These are phyloP conservation scores for Goniozus legneri DNA, from an alignment of 1,140 invertebrate species.

Conservation along the genomic window DNA sequence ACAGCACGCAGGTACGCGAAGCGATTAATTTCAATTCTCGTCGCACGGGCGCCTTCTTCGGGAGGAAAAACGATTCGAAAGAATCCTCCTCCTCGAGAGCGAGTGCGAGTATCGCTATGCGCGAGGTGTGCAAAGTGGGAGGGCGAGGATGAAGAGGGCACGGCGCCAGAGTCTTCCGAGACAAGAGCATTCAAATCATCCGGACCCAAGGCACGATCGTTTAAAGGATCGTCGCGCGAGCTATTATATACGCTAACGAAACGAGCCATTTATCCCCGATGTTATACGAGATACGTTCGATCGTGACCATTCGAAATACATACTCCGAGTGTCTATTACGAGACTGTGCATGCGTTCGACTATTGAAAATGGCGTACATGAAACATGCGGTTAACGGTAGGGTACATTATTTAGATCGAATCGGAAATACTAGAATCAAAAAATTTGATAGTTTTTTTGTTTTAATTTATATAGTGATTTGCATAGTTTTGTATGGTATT, in stretches of 20 bases:
- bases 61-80: slow-evolving; percentile 14
- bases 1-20: neutral
- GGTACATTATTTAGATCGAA: too few relatives aligned
- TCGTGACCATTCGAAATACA: too few relatives aligned
- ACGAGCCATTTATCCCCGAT: neutral
- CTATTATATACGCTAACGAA: slow-evolving; percentile 22
- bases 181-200: slow-evolving; percentile 20
- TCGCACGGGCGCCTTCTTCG: slow-evolving; percentile 24
- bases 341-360: too few relatives aligned
- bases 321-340: too few relatives aligned
- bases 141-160: neutral
- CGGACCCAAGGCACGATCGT: slow-evolving; percentile 17
- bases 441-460: too few relatives aligned
- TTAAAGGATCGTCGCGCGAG: slow-evolving; percentile 6
- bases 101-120: neutral
- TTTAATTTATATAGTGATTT: too few relatives aligned
- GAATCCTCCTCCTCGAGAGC: slow-evolving; percentile 15
- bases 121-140: neutral
- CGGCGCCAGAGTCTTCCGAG: slow-evolving; percentile 15
- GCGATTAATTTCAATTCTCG: slow-evolving; percentile 31
- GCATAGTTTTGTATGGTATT: too few relatives aligned
- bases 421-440: too few relatives aligned
- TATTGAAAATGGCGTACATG: too few relatives aligned
- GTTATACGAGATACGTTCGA: too few relatives aligned
- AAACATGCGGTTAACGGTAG: too few relatives aligned